Conservation (phyloP, 2,113 vertebrate genomes). For the Nibea coibor region DNA sequence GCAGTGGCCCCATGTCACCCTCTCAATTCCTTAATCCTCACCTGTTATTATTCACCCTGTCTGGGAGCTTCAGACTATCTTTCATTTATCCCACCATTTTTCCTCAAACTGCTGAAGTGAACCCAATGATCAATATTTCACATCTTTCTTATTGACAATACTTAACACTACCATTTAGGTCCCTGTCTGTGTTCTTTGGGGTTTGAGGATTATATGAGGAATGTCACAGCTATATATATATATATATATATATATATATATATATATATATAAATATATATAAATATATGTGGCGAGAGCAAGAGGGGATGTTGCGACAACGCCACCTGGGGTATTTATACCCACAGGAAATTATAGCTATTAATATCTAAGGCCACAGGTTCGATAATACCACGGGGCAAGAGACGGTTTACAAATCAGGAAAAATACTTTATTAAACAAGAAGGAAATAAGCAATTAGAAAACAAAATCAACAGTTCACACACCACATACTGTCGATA, state of each 20-base stretch:
- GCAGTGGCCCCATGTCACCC: slow-evolving; percentile 26
- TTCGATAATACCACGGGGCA: too few relatives aligned
- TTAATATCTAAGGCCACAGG: too few relatives aligned
- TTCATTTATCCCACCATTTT: slow-evolving; percentile 40
- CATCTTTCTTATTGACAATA: slow-evolving; percentile 51
- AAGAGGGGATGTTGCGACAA: too few relatives aligned
- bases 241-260: not conserved
- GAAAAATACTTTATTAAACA: too few relatives aligned
- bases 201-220: slow-evolving; percentile 17
- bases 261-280: not conserved
- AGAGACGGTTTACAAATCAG: too few relatives aligned
- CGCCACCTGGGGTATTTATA: too few relatives aligned
- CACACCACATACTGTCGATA: too few relatives aligned
- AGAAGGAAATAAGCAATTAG: too few relatives aligned
- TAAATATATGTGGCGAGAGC: too few relatives aligned
- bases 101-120: slow-evolving; percentile 52
- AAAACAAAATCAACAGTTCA: too few relatives aligned
- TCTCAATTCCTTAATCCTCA: slow-evolving; percentile 51
- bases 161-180: slow-evolving; percentile 30
- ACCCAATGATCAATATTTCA: slow-evolving; percentile 68
- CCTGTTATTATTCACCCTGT: slow-evolving; percentile 44
- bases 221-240: not conserved
- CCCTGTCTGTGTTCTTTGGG: slow-evolving; percentile 2
- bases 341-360: too few relatives aligned
- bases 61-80: slow-evolving; percentile 30